These are phyloP conservation scores for Pammene aurita DNA, from an alignment of 2,888 invertebrate genomes.

Conservation along the genomic window DNA sequence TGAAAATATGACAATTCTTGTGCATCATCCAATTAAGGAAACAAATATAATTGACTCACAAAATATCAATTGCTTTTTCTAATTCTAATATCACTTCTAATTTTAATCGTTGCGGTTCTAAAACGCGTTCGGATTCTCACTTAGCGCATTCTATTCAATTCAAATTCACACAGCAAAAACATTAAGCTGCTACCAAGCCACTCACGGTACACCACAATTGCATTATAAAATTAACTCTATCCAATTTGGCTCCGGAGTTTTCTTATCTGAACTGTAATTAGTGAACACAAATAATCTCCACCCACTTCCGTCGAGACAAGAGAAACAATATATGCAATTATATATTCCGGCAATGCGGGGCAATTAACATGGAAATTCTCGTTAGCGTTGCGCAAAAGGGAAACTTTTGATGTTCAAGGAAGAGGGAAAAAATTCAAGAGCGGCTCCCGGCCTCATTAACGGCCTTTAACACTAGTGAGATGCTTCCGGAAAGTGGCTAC, in stretches of 20 bases:
- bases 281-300: slow-evolving; percentile 65
- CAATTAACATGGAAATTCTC: slow-evolving; percentile 80
- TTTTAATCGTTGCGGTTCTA: too few relatives aligned
- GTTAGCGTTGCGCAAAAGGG: slow-evolving; percentile 74
- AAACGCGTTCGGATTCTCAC: not conserved
- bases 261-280: slow-evolving; percentile 64
- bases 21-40: too few relatives aligned
- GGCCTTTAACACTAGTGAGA: slow-evolving; percentile 70
- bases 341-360: slow-evolving; percentile 72
- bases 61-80: too few relatives aligned
- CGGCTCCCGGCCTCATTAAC: slow-evolving; percentile 73
- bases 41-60: too few relatives aligned
- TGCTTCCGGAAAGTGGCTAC: slow-evolving; percentile 60
- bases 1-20: too few relatives aligned
- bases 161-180: slow-evolving; percentile 7
- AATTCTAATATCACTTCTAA: too few relatives aligned
- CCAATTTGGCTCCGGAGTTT: slow-evolving; percentile 57
- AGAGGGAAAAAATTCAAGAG: slow-evolving; percentile 74
- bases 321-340: slow-evolving; percentile 79
- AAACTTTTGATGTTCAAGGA: slow-evolving; percentile 80
- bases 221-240: slow-evolving; percentile 56
- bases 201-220: slow-evolving; percentile 37
- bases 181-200: slow-evolving; percentile 15
- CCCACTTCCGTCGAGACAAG: slow-evolving; percentile 62
- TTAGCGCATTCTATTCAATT: not conserved